Conservation (phyloP, 1,140 invertebrate genomes). For the Orussus abietinus region DNA sequence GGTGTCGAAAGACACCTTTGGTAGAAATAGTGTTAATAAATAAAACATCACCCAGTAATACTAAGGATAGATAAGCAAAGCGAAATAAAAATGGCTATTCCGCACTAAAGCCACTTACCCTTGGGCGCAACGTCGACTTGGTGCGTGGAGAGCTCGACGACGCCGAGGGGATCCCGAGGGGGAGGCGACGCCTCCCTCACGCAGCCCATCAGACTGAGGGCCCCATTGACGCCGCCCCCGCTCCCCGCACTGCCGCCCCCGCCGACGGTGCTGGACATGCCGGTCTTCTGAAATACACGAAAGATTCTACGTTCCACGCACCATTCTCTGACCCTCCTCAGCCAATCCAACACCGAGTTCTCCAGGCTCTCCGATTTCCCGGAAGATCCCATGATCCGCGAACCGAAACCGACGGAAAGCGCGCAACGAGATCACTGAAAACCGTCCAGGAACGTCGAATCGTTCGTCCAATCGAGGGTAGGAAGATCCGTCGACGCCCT, state of each 20-base stretch:
- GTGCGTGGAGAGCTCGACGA: conserved; percentile 5
- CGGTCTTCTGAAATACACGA: conserved; percentile 38
- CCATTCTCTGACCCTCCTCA: conserved; percentile 32
- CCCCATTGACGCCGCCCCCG: conserved; percentile 35
- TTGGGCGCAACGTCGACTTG: background rate
- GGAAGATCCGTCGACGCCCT: too few relatives aligned
- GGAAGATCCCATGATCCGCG: background rate
- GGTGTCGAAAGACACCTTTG: too few relatives aligned
- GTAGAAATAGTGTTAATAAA: too few relatives aligned
- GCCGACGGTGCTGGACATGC: conserved; percentile 34
- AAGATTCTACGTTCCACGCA: conserved; percentile 34
- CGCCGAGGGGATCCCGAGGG: conserved; percentile 30
- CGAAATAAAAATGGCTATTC: too few relatives aligned
- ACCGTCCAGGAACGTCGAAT: too few relatives aligned
- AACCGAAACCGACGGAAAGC: background rate
- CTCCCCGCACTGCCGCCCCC: conserved; percentile 27
- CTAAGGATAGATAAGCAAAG: too few relatives aligned
- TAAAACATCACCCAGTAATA: too few relatives aligned
- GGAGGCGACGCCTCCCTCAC: conserved; percentile 51
- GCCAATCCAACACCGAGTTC: background rate
- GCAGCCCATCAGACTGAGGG: conserved; percentile 52
- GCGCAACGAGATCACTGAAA: too few relatives aligned
- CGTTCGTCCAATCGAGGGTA: too few relatives aligned
- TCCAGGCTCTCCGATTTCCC: background rate
- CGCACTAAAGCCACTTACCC: too few relatives aligned